phyloP scores from a whole-genome alignment of 2,888 invertebrate species.

The Idaea aversata region DNA sequence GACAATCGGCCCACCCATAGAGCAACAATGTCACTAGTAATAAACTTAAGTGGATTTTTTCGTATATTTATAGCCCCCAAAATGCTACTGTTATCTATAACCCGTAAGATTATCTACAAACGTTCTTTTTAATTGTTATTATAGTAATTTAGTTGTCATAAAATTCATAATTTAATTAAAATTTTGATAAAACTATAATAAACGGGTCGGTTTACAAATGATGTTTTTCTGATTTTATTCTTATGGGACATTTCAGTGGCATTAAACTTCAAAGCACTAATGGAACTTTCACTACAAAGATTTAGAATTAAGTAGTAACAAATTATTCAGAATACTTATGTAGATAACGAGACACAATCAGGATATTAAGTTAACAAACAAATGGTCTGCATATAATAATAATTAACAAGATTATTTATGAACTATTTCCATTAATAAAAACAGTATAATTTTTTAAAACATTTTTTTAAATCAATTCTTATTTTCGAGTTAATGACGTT shows the following conservation, averaged over 20 bases:
- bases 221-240: not conserved
- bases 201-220: conserved; percentile 4
- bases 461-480: no score
- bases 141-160: conserved; percentile 31
- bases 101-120: conserved; percentile 33
- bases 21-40: conserved; percentile 50
- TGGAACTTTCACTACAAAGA: not conserved
- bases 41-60: conserved; percentile 59
- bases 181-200: conserved; percentile 22
- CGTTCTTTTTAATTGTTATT: conserved; percentile 43
- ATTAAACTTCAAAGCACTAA: not conserved
- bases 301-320: not conserved
- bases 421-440: not conserved
- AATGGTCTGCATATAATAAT: not conserved
- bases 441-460: not conserved
- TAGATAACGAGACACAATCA: not conserved
- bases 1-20: conserved; percentile 68
- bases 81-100: conserved; percentile 50
- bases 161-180: conserved; percentile 34
- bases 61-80: conserved; percentile 48
- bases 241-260: not conserved
- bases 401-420: not conserved
- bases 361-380: not conserved
- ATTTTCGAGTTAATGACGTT: no score
- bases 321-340: not conserved